Base-by-base conservation (phyloP, 2,888 invertebrate species). In the Synergus laeviventris region DNA sequence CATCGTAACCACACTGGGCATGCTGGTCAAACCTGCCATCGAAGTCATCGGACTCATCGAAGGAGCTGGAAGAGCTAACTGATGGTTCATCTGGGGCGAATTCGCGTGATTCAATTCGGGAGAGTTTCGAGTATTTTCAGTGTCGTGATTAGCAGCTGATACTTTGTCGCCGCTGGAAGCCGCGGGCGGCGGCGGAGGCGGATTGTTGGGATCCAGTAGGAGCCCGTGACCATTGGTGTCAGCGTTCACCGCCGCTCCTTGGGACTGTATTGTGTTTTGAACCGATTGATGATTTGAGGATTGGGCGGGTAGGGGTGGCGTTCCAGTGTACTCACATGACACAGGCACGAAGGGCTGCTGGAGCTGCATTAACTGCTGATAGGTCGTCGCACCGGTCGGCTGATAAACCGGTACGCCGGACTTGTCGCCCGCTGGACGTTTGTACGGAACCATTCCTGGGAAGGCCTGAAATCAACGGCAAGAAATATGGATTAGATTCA, bases 331-430 rank as follows among this genome's bases (percentile, higher is more conserved):
- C 97, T 98, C 97, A 98, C 97, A 98, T 96, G 98, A 97, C 94
- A 97, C 97, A 95, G 97, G 97, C 95, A 97, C 97, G 94, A 97
- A 97, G 92, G 97, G 97, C 95, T 97, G 97, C 93, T 96, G 94
- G 90, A 97, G 94, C 94, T 97, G 97, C 95, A 98, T 96, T 92
- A 98, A 94, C 93, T 98, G 98, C 93, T 98, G 97, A 93, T 97
- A 97, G 91, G 97, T 96, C 89, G 96, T 96, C 91, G 95, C 96
- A 91, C 95, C 94, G 87, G 91, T 92, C 91, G 97, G 97, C 92
- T 97, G 97, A 94, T 98, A 98, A 89, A 98, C 96, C 90, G 98
- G 98, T 92, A 98, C 94, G 91, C 98, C 98, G 91, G 97, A 97
- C 92, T 98, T 98, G 93, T 98, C 98, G 83, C 97, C 97, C 89